Percentiles rank a stretch among this genome's conserved stretches.
These are phyloP conservation scores for Danaus plexippus DNA, from an alignment of 1,140 invertebrate genomes.

Conservation along the genomic window DNA sequence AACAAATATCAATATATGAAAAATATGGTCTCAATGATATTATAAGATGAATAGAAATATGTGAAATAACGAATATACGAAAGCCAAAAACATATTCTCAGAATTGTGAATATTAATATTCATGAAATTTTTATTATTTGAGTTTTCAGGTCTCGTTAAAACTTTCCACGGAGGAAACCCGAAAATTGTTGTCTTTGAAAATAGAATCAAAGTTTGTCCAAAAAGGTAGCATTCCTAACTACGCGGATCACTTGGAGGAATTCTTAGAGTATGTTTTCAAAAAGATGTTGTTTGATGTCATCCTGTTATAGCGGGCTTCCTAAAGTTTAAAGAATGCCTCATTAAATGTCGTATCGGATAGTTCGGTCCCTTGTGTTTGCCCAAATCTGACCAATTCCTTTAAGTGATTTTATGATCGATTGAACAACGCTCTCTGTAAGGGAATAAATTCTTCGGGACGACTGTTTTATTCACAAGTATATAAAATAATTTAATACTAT, in stretches of 20 bases:
- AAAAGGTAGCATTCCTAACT: slow-evolving; percentile 15
- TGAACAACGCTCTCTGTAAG: slow-evolving; percentile 15
- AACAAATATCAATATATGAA: no score
- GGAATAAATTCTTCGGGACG: slow-evolving; percentile 5
- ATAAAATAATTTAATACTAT: no score
- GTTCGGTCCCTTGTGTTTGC: slow-evolving; percentile 11
- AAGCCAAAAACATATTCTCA: no score
- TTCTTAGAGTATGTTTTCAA: slow-evolving; percentile 15
- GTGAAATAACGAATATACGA: no score
- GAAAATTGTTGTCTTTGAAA: slow-evolving; percentile 14
- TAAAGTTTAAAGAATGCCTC: slow-evolving; percentile 24
- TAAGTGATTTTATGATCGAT: slow-evolving; percentile 21
- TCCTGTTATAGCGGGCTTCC: slow-evolving; percentile 18
- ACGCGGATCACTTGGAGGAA: slow-evolving; percentile 12
- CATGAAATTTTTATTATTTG: background rate
- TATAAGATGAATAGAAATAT: no score
- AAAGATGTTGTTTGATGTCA: slow-evolving; percentile 19
- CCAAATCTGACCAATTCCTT: slow-evolving; percentile 14
- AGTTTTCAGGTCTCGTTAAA: slow-evolving; percentile 16
- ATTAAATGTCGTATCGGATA: slow-evolving; percentile 18
- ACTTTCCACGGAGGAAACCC: slow-evolving; percentile 14
- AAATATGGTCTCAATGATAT: no score
- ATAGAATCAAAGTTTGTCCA: slow-evolving; percentile 20
- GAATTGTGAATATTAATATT: background rate
- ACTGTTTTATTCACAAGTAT: slow-evolving; percentile 3